Percentiles rank a stretch among this genome's conserved stretches.
Conservation (phyloP, 1,140 invertebrate genomes). For the Leptinotarsa undecemlineata region DNA sequence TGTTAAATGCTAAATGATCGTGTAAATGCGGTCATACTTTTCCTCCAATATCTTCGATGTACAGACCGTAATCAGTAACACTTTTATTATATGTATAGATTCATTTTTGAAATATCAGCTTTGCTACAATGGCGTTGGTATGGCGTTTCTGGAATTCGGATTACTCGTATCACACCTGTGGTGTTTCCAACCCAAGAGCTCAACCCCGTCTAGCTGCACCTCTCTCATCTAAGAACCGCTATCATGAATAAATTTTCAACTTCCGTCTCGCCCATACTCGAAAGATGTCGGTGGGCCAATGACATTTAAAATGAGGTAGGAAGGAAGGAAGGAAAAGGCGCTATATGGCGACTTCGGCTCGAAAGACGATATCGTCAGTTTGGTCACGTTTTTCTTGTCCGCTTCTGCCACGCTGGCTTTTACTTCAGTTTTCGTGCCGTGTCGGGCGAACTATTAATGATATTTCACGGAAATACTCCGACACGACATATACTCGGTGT, state of each 20-base stretch:
- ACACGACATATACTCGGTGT: not conserved
- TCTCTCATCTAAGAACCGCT: not conserved
- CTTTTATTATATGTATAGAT: no score
- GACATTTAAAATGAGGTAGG: conserved; percentile 9
- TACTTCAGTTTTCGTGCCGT: conserved; percentile 15
- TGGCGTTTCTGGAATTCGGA: no score
- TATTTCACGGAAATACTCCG: not conserved
- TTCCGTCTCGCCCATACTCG: not conserved
- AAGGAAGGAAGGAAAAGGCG: conserved; percentile 15
- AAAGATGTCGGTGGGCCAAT: conserved; percentile 7
- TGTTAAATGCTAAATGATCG: no score
- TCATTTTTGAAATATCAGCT: no score
- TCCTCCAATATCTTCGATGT: no score
- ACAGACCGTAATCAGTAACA: no score
- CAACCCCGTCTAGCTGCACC: not conserved
- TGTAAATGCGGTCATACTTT: no score
- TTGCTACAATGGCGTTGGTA: no score
- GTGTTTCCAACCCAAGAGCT: not conserved
- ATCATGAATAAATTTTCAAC: conserved; percentile 1
- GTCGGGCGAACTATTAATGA: conserved; percentile 18
- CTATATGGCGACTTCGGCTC: not conserved
- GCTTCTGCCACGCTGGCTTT: not conserved
- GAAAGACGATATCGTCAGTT: not conserved
- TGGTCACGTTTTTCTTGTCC: conserved; percentile 16
- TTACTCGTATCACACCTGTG: not conserved